A percentile compares a stretch with the other conserved stretches of the same genome.
Evolutionary conservation across 2,797 vertebrate species (phyloP).

Genomic region (Clarias platycephalus): DNA sequence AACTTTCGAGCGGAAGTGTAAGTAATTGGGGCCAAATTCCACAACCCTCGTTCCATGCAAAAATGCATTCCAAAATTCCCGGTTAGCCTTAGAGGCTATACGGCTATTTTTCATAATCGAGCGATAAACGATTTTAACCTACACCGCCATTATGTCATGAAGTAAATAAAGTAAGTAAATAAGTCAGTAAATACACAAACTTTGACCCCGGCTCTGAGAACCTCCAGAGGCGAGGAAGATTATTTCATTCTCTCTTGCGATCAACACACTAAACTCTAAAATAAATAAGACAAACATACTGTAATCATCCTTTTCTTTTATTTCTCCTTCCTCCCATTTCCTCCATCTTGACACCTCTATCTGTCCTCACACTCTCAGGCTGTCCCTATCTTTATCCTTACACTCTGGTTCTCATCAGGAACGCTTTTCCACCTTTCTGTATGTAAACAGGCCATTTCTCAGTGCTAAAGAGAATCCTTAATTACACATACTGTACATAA

Average conservation of each 20-base stretch:
- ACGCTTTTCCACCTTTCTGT: not conserved
- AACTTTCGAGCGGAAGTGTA: too few relatives aligned
- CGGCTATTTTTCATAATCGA: too few relatives aligned
- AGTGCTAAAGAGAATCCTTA: not conserved
- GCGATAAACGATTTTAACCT: not conserved
- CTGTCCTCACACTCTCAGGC: not conserved
- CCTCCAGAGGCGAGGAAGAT: not conserved
- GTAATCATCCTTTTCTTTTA: not conserved
- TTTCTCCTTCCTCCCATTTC: not conserved
- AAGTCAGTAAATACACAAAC: not conserved
- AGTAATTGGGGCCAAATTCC: too few relatives aligned
- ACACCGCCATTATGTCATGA: not conserved
- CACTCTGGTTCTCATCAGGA: not conserved
- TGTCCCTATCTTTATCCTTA: not conserved
- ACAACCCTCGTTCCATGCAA: too few relatives aligned
- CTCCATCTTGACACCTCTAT: not conserved
- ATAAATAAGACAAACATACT: not conserved
- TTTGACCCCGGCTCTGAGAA: not conserved
- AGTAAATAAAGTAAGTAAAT: not conserved
- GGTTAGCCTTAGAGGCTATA: too few relatives aligned
- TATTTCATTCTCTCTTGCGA: not conserved
- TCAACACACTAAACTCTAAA: not conserved
- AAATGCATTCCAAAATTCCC: too few relatives aligned
- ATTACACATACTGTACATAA: not conserved
- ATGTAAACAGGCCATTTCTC: not conserved